phyloP scores from a whole-genome alignment of 2,888 invertebrate genomes.

The Syrista parreyssii region DNA sequence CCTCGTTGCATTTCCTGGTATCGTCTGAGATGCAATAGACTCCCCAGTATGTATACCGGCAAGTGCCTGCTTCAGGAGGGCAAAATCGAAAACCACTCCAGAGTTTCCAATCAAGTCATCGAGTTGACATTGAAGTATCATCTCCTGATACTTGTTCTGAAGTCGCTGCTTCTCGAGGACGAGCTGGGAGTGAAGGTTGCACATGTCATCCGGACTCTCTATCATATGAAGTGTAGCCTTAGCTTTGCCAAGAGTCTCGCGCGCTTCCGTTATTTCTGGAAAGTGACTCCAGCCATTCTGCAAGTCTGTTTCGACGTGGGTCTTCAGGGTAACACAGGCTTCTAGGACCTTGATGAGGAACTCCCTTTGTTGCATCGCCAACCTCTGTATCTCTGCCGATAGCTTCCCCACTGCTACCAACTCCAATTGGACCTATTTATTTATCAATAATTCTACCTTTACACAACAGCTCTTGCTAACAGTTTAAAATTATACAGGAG shows the following conservation, averaged over 20 bases:
- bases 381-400: constrained; percentile 77
- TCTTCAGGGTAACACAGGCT: constrained; percentile 79
- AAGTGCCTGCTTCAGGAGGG: constrained; percentile 75
- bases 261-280: constrained; percentile 74
- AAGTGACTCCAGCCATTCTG: constrained; percentile 76
- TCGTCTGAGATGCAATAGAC: constrained; percentile 60
- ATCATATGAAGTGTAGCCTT: constrained; percentile 72
- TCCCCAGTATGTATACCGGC: constrained; percentile 74
- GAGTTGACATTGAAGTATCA: constrained; percentile 78
- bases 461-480: neutral
- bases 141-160: constrained; percentile 77
- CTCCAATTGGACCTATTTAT: constrained; percentile 71
- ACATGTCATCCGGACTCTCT: constrained; percentile 72
- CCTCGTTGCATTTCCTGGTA: constrained; percentile 28
- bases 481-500: neutral
- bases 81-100: constrained; percentile 76
- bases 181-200: constrained; percentile 72
- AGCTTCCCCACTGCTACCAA: constrained; percentile 77
- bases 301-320: constrained; percentile 80
- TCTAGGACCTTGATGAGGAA: constrained; percentile 79
- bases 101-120: constrained; percentile 78
- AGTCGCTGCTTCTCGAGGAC: constrained; percentile 76
- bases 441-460: neutral
- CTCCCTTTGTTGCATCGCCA: constrained; percentile 78
- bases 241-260: constrained; percentile 73